Percentiles rank a stretch among this genome's conserved stretches.
phyloP scores from a whole-genome alignment of 2,888 invertebrate genomes.

The Cecidostiba fungosa region DNA sequence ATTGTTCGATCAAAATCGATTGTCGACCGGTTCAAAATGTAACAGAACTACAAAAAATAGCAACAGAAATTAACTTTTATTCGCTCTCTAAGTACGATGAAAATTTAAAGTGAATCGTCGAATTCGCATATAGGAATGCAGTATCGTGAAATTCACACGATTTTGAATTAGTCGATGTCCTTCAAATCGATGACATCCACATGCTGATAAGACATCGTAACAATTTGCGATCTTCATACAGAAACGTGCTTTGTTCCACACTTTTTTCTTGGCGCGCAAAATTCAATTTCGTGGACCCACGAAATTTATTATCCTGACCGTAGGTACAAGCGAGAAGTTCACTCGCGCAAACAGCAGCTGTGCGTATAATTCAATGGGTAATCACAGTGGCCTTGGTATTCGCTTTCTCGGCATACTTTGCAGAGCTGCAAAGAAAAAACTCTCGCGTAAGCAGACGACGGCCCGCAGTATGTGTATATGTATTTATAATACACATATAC shows the following conservation, averaged over 20 bases:
- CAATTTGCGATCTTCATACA: background rate
- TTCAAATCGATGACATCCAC: background rate
- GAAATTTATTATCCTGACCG: background rate
- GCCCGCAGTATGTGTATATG: background rate
- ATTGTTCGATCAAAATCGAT: no score
- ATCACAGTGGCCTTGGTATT: slow-evolving; percentile 19
- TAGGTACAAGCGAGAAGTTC: background rate
- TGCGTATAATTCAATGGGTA: background rate
- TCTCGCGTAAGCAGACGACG: background rate
- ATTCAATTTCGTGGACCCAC: background rate
- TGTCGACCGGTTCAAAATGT: no score
- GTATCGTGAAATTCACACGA: background rate
- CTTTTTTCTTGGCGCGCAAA: background rate
- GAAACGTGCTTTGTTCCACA: background rate
- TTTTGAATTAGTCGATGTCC: background rate
- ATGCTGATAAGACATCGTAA: background rate
- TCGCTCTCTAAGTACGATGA: no score
- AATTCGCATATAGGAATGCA: background rate
- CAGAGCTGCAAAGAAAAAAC: slow-evolving; percentile 7
- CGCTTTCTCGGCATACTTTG: slow-evolving; percentile 8
- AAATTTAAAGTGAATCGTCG: background rate
- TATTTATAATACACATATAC: background rate
- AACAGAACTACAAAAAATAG: no score
- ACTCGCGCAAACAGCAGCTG: background rate
- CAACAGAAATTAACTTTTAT: no score